phyloP scores from a whole-genome alignment of 2,888 invertebrate genomes.

The Arctia plantaginis region DNA sequence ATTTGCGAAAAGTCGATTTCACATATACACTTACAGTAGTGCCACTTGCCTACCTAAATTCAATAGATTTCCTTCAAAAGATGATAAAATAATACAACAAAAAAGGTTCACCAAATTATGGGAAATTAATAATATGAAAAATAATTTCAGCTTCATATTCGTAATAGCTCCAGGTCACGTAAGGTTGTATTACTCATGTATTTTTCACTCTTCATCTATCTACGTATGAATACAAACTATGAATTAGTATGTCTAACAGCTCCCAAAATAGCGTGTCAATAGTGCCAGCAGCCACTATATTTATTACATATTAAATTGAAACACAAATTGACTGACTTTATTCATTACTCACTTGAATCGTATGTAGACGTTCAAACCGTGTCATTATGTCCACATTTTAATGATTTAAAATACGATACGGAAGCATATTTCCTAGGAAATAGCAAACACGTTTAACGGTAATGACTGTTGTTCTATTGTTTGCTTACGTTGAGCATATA shows the following conservation, averaged over 20 bases:
- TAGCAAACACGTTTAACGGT: constrained; percentile 57
- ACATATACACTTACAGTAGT: background rate
- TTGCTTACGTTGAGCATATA: constrained; percentile 39
- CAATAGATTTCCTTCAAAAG: no score
- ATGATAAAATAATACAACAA: no score
- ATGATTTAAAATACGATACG: constrained; percentile 33
- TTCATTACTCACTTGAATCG: constrained; percentile 12
- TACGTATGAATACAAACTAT: background rate
- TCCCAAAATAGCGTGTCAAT: background rate
- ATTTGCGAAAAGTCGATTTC: background rate
- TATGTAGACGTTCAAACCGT: constrained; percentile 9
- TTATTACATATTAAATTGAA: background rate
- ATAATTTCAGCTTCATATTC: background rate
- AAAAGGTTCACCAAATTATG: background rate
- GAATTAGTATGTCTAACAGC: background rate
- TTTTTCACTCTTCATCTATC: background rate
- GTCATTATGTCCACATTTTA: constrained; percentile 26
- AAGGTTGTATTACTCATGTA: background rate
- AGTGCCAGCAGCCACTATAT: background rate
- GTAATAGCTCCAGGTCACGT: background rate
- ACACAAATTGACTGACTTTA: background rate
- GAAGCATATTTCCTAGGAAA: constrained; percentile 62
- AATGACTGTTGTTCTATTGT: constrained; percentile 66
- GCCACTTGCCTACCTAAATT: no score
- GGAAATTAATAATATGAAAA: background rate